Evolutionary conservation across 30 jellyfish, hydroid and myxozoan species (phyloP).

Genomic region (Turritopsis rubra): DNA sequence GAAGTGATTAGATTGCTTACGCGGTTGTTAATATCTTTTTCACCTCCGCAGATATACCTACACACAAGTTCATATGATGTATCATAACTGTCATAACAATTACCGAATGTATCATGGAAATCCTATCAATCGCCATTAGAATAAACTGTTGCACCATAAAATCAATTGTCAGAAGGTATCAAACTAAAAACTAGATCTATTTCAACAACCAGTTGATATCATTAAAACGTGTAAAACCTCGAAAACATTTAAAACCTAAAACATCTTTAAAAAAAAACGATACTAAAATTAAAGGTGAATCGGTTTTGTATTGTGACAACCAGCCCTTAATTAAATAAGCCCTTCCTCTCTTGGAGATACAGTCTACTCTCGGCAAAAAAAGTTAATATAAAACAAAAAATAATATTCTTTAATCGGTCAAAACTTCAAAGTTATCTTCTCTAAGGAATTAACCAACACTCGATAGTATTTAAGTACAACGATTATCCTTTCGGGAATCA

Average conservation of each 20-base stretch:
- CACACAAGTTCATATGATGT: neutral
- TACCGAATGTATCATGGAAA: neutral
- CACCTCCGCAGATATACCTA: neutral
- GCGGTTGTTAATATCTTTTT: neutral
- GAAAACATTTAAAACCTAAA: neutral
- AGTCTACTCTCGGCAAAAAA: no score
- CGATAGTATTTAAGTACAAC: neutral
- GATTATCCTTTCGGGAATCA: neutral
- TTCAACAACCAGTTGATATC: neutral
- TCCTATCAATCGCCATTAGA: neutral
- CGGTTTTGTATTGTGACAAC: no score
- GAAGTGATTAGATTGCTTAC: neutral
- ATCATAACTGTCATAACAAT: neutral
- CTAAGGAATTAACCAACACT: no score
- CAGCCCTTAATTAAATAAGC: no score
- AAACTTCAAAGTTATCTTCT: no score
- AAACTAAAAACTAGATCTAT: neutral
- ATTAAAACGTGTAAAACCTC: no score
- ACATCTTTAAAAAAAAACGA: neutral
- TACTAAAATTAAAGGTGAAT: no score
- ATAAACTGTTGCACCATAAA: neutral
- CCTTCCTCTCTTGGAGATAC: no score
- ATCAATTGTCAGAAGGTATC: neutral
- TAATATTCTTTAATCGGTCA: no score
- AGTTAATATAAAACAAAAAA: no score